phyloP scores from a whole-genome alignment of 2,113 vertebrate species.

The Chlorodrepanis virens region DNA sequence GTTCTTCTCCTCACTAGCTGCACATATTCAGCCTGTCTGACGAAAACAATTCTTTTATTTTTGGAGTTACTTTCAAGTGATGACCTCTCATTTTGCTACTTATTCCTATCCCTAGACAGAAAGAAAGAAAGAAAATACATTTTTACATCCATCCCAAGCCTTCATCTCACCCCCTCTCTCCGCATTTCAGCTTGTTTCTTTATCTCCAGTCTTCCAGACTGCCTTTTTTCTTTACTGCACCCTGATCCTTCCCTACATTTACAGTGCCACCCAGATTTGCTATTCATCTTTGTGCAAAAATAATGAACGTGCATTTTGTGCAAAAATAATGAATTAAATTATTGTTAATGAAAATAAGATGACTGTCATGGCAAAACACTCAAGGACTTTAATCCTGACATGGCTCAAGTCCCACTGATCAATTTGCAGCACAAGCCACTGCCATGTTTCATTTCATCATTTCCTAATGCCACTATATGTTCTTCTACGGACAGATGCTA shows the following conservation, averaged over 20 bases:
- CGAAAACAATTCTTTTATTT: background rate
- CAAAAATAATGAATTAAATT: background rate
- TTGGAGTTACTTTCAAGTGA: background rate
- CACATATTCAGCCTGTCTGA: background rate
- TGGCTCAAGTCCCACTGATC: background rate
- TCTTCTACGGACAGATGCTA: background rate
- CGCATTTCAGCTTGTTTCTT: background rate
- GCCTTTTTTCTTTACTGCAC: background rate
- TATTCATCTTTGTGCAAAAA: background rate
- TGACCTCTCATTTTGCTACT: background rate
- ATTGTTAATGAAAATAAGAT: background rate
- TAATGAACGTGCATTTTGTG: background rate
- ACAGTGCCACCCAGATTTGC: background rate
- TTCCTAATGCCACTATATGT: background rate
- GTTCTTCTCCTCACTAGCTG: background rate
- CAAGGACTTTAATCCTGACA: background rate
- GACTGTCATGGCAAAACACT: background rate
- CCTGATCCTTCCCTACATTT: background rate
- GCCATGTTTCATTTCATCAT: fast-evolving
- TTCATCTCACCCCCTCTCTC: background rate
- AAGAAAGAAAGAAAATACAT: background rate
- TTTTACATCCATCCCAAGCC: too few species aligned
- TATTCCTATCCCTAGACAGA: background rate
- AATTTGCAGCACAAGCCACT: background rate
- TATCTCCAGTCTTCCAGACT: background rate